Base-by-base conservation (phyloP, 1,140 invertebrate genomes). In the Drosophila subpulchrella region DNA sequence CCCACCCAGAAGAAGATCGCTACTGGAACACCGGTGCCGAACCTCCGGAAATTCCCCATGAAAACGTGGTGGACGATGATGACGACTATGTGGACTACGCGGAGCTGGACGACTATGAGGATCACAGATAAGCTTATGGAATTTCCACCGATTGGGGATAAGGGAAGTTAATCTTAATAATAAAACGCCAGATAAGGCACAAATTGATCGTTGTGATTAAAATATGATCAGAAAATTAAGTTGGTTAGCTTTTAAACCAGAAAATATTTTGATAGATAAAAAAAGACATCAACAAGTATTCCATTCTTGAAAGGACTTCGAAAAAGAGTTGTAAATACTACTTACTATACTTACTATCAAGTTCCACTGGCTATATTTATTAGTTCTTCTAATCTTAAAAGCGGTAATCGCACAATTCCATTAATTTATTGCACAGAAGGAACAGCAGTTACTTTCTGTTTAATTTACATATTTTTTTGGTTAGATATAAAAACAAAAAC, bases 1-100 rank as follows among this genome's bases (percentile, higher is more conserved):
- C 77, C 1, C 65, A 79, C 6, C 86, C 90, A 4, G 90, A 91
- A 53, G 70, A 66, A 6, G 79, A 91, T n/a, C 76, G 78, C 30
- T 89, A 89, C 48, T 89, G 81, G 80, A 89, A 90, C 17, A 90
- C 54, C 0, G 84, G 84, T 8, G 72, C 30, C 15, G 39, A 55
- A 0, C 83, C 84, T 0, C 76, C 61, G 8, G 65, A 80, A 17
- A 83, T 86, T 48, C 79, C 83, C 0, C 54, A 82, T 8, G 83
- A 86, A 34, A 76, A 83, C 47, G 72, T 60, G 4, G 62, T 46
- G 4, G 83, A 73, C 0, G 53, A 51, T 34, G 81, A 70, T 34
- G 75, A 71, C 12, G 62, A 78, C 13, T 44, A 30, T 10, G 42
- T 36, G n/a, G 34, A 73, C 20, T 32, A 39, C 27, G 39, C 47